A percentile compares a stretch with the other conserved stretches of the same genome.
Conservation (phyloP, 2,113 vertebrate genomes). For the Chaetops frenatus region DNA sequence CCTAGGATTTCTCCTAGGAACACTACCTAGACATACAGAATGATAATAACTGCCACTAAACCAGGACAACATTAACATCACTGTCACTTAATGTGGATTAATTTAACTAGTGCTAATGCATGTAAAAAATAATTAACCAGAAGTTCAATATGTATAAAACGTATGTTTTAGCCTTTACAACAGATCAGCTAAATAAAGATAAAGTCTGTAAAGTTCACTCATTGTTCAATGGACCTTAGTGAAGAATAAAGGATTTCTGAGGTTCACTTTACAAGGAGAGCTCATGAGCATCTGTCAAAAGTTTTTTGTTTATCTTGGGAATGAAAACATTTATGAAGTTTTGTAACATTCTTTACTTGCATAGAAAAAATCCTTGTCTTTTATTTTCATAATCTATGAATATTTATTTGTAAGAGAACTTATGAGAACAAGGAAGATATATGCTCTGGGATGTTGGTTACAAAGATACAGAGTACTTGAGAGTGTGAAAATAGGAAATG, state of each 20-base stretch:
- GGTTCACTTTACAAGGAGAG: background rate
- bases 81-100: background rate
- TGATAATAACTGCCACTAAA: slow-evolving; percentile 6
- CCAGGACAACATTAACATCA: background rate
- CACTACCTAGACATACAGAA: background rate
- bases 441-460: background rate
- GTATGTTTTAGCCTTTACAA: background rate
- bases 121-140: slow-evolving; percentile 35
- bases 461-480: background rate
- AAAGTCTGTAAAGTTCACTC: background rate
- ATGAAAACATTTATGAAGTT: background rate
- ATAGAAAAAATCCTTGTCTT: background rate
- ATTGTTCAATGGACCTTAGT: background rate
- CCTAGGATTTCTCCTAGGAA: slow-evolving; percentile 24
- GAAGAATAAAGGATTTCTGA: background rate
- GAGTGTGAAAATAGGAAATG: background rate
- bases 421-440: background rate
- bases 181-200: background rate
- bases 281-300: background rate
- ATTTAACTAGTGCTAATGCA: slow-evolving; percentile 3
- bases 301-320: background rate
- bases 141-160: background rate
- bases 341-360: background rate
- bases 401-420: background rate
- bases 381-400: background rate